Evolutionary conservation across 2,797 vertebrate genomes (phyloP).

Genomic region (Miopithecus talapoin): DNA sequence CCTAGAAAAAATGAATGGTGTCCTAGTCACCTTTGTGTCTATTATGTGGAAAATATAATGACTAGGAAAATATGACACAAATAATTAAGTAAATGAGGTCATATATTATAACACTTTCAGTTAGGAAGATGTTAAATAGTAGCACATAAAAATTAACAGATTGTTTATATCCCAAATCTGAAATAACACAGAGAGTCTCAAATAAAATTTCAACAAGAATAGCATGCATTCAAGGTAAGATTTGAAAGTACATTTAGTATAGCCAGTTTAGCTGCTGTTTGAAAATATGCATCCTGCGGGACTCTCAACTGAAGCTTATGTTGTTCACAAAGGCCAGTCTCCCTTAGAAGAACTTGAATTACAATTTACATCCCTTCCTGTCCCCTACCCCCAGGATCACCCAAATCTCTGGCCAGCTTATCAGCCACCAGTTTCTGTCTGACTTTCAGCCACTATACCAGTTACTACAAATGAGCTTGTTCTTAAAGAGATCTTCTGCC

Average conservation of each 20-base stretch:
- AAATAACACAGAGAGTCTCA: background rate
- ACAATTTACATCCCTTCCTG: background rate
- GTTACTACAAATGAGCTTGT: background rate
- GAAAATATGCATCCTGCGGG: background rate
- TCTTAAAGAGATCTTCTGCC: background rate
- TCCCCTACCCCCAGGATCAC: rapidly evolving
- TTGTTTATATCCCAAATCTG: background rate
- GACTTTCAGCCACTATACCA: background rate
- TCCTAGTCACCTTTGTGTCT: background rate
- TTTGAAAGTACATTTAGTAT: background rate
- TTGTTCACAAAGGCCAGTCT: background rate
- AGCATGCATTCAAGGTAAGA: background rate
- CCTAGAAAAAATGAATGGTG: background rate
- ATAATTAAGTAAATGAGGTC: background rate
- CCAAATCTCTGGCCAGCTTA: background rate
- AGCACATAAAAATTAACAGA: background rate
- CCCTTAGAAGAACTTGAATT: background rate
- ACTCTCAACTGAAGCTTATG: background rate
- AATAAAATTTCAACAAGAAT: background rate
- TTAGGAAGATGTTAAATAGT: background rate
- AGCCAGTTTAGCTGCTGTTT: background rate
- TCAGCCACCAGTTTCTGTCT: background rate
- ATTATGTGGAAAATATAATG: background rate
- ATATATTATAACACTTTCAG: background rate
- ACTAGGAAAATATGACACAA: background rate